Conservation (phyloP, 2,888 invertebrate species). For the Andrena praecox region DNA sequence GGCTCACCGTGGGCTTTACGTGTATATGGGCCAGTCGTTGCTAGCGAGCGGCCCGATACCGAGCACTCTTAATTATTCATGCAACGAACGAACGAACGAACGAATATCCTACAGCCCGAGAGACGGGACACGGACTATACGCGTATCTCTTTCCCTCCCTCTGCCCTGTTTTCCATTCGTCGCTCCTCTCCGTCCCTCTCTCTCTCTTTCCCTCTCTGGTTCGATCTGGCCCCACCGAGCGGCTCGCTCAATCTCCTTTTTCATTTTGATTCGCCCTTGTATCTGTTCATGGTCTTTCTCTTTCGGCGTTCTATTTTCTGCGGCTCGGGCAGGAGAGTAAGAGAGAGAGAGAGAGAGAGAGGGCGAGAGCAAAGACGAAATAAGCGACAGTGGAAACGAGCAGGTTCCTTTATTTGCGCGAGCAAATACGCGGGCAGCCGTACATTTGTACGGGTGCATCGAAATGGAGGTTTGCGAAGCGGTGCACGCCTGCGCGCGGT, state of each 20-base stretch:
- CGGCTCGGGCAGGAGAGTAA: not conserved
- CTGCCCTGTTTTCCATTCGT: not conserved
- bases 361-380: conserved; percentile 21
- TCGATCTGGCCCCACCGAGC: conserved; percentile 3
- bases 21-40: conserved; percentile 51
- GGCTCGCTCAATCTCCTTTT: conserved; percentile 28
- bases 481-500: conserved; percentile 71
- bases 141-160: conserved; percentile 3
- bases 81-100: conserved; percentile 52
- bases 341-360: not conserved
- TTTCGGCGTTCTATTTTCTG: conserved; percentile 18
- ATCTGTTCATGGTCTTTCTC: conserved; percentile 29
- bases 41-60: conserved; percentile 37
- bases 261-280: conserved; percentile 50
- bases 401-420: conserved; percentile 33
- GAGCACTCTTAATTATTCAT: conserved; percentile 69
- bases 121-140: conserved; percentile 44
- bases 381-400: conserved; percentile 38
- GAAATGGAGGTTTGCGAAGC: conserved; percentile 4
- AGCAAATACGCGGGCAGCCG: conserved; percentile 22
- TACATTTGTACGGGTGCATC: not conserved
- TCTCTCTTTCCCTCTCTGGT: not conserved
- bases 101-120: conserved; percentile 57
- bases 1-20: conserved; percentile 31
- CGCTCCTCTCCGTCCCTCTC: not conserved